Evolutionary conservation across 2,113 vertebrate species (phyloP), one percentile per base, ranked within the genome.

Genomic region (Arenaria interpres): DNA sequence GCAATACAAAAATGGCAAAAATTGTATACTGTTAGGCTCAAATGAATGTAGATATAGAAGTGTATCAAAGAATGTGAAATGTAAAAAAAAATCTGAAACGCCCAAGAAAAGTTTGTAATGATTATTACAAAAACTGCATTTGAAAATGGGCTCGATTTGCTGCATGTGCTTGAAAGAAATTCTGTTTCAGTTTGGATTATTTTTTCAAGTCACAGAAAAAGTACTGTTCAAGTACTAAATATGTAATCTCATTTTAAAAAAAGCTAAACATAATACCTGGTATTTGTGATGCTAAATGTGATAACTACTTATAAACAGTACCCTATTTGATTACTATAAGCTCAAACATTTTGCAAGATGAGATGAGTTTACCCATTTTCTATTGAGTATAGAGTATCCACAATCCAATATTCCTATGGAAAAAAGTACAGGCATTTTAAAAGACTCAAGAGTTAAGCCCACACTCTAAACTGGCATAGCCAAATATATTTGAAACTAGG

Each of bases 271-370:
- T 32, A 73, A 15, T 71, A 50, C 7, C 33, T 57, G 30, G 2
- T 43, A 48, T 53, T 71, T 89, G n/a, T 43, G 27, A 68, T 85
- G 28, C 18, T 59, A 75, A 75, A 78, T 72, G 32, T 45, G 37
- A 25, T 43, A 54, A 64, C 39, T 66, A 6, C n/a, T 53, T 75
- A 27, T 59, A 75, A 71, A 63, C 14, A 50, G 28, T 39, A 35
- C 10, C 14, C 10, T 39, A 0, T 51, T 60, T 73, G 43, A 60
- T 64, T 56, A 27, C 8, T 9, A 0, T 11, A 48, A 60, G 10
- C 68, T 83, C 21, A 83, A 82, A 54, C 3, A 0, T 41, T 90
- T 85, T 53, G 9, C n/a, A 32, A 43, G 76, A 83, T 27, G 4
- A 48, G 66, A 20, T 1, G 10, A 35, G 8, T 59, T 17, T 53